phyloP scores from a whole-genome alignment of 2,888 invertebrate species.

The Platycheirus rosarum region DNA sequence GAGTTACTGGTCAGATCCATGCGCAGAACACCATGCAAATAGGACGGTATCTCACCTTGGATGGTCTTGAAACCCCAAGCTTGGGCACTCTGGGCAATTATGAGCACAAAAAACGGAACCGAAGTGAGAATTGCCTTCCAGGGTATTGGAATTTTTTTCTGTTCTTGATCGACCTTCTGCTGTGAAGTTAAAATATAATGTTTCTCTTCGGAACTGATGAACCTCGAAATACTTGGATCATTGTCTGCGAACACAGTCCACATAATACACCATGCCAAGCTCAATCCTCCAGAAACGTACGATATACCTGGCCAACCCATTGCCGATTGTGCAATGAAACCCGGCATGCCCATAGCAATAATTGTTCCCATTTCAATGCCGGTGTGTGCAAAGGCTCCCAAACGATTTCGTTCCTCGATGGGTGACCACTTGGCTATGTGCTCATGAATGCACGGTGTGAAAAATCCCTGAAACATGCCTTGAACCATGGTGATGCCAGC shows the following conservation, averaged over 20 bases:
- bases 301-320: constrained; percentile 28
- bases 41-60: constrained; percentile 86
- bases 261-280: constrained; percentile 14
- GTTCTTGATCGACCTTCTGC: constrained; percentile 2
- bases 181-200: constrained; percentile 7
- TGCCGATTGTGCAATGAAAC: constrained; percentile 15
- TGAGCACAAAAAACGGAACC: constrained; percentile 78
- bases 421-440: constrained; percentile 33
- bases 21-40: constrained; percentile 85
- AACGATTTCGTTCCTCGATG: constrained; percentile 10
- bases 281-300: constrained; percentile 8
- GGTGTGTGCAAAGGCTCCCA: constrained; percentile 17
- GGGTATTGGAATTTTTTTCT: constrained; percentile 12
- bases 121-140: constrained; percentile 18
- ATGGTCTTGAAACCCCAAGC: constrained; percentile 89
- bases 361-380: constrained; percentile 32
- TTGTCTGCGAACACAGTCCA: constrained; percentile 11
- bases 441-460: constrained; percentile 24
- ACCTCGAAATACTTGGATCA: constrained; percentile 11
- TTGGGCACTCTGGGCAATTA: constrained; percentile 85
- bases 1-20: constrained; percentile 85
- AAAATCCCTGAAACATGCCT: constrained; percentile 17
- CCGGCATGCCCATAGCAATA: constrained; percentile 81
- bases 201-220: constrained; percentile 57
- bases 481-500: constrained; percentile 10